Conservation (phyloP, 2,888 invertebrate species). For the Drosophila kokeensis region DNA sequence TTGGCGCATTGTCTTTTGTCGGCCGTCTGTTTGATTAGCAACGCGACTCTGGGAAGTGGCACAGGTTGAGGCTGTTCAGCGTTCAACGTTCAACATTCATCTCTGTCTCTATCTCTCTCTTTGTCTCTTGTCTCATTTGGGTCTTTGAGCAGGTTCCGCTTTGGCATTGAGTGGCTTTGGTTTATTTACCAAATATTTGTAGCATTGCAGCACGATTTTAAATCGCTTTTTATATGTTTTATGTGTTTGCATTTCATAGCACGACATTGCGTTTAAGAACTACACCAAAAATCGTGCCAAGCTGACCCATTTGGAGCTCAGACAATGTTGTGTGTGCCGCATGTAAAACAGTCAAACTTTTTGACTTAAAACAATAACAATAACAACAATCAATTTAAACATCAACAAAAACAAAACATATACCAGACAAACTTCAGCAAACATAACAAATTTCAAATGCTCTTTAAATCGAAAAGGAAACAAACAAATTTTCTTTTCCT, state of each 20-base stretch:
- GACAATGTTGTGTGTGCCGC: slow-evolving; percentile 35
- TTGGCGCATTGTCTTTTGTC: slow-evolving; percentile 43
- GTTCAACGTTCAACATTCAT: background rate
- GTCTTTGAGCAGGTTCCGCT: slow-evolving; percentile 55
- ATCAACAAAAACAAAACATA: slow-evolving; percentile 26
- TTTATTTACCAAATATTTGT: slow-evolving; percentile 64
- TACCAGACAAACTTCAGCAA: slow-evolving; percentile 11
- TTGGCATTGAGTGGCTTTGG: slow-evolving; percentile 49
- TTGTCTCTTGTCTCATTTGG: slow-evolving; percentile 15
- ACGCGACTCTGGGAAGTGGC: slow-evolving; percentile 56
- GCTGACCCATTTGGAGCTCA: slow-evolving; percentile 58
- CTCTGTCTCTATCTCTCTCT: background rate
- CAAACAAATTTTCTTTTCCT: background rate
- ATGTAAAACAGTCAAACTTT: slow-evolving; percentile 53
- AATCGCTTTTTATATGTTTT: slow-evolving; percentile 52
- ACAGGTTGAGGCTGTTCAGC: slow-evolving; percentile 32
- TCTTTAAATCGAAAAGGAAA: background rate
- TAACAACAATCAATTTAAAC: slow-evolving; percentile 45
- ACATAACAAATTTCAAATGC: slow-evolving; percentile 22
- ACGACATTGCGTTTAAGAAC: slow-evolving; percentile 68
- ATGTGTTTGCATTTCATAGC: slow-evolving; percentile 60
- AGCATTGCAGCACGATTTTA: slow-evolving; percentile 67
- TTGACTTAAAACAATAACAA: slow-evolving; percentile 51
- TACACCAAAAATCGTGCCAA: slow-evolving; percentile 61
- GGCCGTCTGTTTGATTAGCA: slow-evolving; percentile 51